Evolutionary conservation across 2,888 invertebrate species (phyloP).

Genomic region (Thecophora atra): DNA sequence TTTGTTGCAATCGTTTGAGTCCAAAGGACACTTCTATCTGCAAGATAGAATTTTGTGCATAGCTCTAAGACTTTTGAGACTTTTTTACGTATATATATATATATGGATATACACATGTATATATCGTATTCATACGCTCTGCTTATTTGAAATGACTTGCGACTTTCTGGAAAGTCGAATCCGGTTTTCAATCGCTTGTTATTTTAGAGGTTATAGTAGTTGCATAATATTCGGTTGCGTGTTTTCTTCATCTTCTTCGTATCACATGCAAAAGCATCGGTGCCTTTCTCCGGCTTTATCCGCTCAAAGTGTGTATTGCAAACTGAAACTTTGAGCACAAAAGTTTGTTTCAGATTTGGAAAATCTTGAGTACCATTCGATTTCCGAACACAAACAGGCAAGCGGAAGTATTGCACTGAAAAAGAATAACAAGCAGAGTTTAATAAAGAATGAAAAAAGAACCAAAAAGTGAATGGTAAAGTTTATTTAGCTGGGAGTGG

Average conservation of each 20-base stretch:
- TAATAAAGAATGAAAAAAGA: background rate
- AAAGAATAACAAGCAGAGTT: background rate
- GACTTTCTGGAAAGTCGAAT: background rate
- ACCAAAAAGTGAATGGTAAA: no score
- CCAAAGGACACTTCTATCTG: no score
- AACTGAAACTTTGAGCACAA: background rate
- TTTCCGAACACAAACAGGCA: background rate
- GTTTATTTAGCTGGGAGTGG: background rate
- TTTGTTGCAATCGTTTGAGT: no score
- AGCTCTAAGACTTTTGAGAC: no score
- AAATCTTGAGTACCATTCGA: background rate
- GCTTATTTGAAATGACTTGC: background rate
- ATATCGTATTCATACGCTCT: no score
- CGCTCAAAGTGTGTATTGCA: background rate
- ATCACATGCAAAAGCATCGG: conserved; percentile 45
- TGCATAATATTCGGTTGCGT: background rate
- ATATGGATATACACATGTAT: no score
- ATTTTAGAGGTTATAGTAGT: background rate
- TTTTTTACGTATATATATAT: no score
- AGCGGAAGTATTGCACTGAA: background rate
- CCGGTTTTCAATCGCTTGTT: background rate
- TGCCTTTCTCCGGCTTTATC: background rate
- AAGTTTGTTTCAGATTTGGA: background rate
- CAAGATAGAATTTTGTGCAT: no score
- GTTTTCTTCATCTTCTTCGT: conserved; percentile 32